Percentiles rank a stretch among this genome's conserved stretches.
Evolutionary conservation across 1,140 invertebrate genomes (phyloP).

Genomic region (Zaprionus kolodkinae): DNA sequence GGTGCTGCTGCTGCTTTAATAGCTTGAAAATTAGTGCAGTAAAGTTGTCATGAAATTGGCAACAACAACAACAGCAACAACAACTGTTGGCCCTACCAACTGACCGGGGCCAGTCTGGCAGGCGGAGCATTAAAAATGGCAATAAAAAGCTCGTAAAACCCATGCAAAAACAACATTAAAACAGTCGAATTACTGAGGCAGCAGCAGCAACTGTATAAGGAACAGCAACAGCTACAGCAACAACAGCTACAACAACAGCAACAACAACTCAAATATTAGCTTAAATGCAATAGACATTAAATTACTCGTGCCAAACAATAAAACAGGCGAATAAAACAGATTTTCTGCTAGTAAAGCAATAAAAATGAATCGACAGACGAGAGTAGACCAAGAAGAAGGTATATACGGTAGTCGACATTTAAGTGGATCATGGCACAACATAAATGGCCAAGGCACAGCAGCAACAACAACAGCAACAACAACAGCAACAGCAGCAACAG

Average conservation of each 20-base stretch:
- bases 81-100: constrained; percentile 30
- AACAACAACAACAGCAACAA: constrained; percentile 35
- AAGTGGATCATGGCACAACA: constrained; percentile 47
- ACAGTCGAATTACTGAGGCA: constrained; percentile 30
- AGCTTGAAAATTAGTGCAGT: constrained; percentile 74
- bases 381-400: constrained; percentile 8
- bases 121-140: constrained; percentile 66
- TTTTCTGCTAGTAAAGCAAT: constrained; percentile 82
- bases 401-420: constrained; percentile 14
- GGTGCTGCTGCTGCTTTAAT: constrained; percentile 48
- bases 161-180: constrained; percentile 58
- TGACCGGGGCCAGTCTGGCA: constrained; percentile 48
- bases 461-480: constrained; percentile 7
- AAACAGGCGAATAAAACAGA: constrained; percentile 78
- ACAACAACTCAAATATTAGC: constrained; percentile 74
- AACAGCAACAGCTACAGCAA: constrained; percentile 15
- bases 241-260: constrained; percentile 19
- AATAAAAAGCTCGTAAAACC: constrained; percentile 77
- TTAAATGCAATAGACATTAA: constrained; percentile 81
- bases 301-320: constrained; percentile 78
- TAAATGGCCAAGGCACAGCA: neutral
- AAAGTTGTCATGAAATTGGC: constrained; percentile 52
- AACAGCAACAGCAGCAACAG: constrained; percentile 1
- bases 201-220: constrained; percentile 14
- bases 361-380: constrained; percentile 53